These are phyloP conservation scores for Bombus pascuorum DNA, from an alignment of 1,140 invertebrate species.

Conservation along the genomic window DNA sequence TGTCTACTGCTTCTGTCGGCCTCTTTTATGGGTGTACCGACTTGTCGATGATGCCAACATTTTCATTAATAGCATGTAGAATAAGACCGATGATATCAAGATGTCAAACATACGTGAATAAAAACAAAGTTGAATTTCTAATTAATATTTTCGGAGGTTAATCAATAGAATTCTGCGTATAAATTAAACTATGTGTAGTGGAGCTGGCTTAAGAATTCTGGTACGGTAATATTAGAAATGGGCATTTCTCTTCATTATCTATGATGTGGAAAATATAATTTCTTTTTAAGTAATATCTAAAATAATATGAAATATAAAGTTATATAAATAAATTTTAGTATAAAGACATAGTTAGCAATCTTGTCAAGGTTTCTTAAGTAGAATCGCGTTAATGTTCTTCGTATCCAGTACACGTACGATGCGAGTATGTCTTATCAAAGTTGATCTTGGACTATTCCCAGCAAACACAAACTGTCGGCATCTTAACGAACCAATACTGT, in stretches of 20 bases:
- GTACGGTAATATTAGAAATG: no score
- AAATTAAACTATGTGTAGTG: neutral
- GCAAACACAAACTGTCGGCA: conserved; percentile 52
- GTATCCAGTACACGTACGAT: conserved; percentile 28
- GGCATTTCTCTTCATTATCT: neutral
- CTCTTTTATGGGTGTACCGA: neutral
- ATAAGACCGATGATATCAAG: neutral
- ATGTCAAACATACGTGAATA: neutral
- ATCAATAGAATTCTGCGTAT: neutral
- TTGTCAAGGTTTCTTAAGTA: conserved; percentile 17
- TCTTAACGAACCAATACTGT: conserved; percentile 46
- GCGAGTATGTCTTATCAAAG: conserved; percentile 43
- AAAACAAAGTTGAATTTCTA: neutral
- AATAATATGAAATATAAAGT: neutral
- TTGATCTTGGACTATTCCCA: conserved; percentile 50
- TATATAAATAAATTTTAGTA: no score
- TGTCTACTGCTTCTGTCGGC: conserved; percentile 16
- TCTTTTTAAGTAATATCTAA: neutral
- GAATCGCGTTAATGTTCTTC: neutral
- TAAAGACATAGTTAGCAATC: neutral
- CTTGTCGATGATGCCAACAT: neutral
- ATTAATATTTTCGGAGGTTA: neutral
- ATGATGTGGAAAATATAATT: neutral
- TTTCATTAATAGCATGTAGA: neutral
- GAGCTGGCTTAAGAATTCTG: no score